Evolutionary conservation across 2,797 vertebrate genomes (phyloP).

Genomic region (Nannoperca obscura): DNA sequence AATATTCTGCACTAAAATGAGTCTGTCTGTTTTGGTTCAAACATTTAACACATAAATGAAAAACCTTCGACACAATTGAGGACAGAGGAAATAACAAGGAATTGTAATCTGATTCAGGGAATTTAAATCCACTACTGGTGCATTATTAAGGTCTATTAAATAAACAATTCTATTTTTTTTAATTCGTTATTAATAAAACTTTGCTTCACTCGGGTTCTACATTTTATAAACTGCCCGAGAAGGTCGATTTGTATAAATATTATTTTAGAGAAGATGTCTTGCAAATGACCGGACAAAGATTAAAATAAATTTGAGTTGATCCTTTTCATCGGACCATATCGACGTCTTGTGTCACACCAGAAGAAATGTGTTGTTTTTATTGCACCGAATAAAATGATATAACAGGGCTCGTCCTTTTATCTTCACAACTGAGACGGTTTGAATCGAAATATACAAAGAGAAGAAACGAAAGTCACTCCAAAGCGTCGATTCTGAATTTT

Average conservation of each 20-base stretch:
- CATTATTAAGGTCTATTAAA: background rate
- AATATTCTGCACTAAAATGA: background rate
- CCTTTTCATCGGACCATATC: background rate
- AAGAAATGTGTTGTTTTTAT: background rate
- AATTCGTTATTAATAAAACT: background rate
- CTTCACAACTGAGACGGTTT: background rate
- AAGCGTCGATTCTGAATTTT: background rate
- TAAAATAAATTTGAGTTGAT: background rate
- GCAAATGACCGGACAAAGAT: background rate
- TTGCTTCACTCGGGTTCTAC: background rate
- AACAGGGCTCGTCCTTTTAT: background rate
- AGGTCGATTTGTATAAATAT: background rate
- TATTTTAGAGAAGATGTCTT: background rate
- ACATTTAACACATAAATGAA: background rate
- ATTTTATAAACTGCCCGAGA: background rate
- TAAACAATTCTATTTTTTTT: background rate
- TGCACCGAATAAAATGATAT: background rate
- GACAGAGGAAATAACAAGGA: background rate
- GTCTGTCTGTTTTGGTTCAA: background rate
- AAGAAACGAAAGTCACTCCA: conserved; percentile 33
- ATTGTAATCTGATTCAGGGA: background rate
- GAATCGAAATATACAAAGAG: conserved; percentile 26
- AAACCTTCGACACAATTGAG: background rate
- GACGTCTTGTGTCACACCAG: background rate
- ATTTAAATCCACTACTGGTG: background rate